Conservation (phyloP, 1,140 invertebrate genomes). For the Neodiprion virginianus region DNA sequence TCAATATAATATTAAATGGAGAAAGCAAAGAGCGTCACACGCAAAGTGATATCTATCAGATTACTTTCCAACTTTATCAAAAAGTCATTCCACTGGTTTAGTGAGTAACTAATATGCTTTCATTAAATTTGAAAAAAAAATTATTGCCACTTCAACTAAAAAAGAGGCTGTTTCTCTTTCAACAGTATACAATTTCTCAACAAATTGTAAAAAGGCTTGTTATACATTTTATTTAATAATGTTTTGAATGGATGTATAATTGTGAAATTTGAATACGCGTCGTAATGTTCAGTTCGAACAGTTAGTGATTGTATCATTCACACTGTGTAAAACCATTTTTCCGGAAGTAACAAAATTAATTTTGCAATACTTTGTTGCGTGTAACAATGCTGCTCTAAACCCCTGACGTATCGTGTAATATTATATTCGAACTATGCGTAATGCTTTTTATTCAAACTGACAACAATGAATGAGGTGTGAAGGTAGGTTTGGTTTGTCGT, state of each 20-base stretch:
- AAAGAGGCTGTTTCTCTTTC: not conserved
- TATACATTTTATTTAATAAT: too few relatives aligned
- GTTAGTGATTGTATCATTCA: too few relatives aligned
- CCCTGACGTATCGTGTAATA: not conserved
- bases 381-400: not conserved
- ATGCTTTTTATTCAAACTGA: constrained; percentile 1
- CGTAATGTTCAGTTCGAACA: too few relatives aligned
- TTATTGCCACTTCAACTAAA: not conserved
- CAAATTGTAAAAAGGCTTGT: not conserved
- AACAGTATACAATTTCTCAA: not conserved
- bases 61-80: too few relatives aligned
- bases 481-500: not conserved
- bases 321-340: too few relatives aligned
- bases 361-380: too few relatives aligned
- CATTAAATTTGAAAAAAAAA: not conserved
- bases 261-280: too few relatives aligned
- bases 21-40: too few relatives aligned
- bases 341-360: too few relatives aligned
- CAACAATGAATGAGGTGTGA: not conserved
- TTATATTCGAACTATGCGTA: not conserved
- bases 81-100: too few relatives aligned
- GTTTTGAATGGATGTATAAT: too few relatives aligned
- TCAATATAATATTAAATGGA: not conserved
- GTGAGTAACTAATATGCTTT: not conserved
- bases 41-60: too few relatives aligned